Percentiles rank a stretch among this genome's conserved stretches.
These are phyloP conservation scores for Zaprionus kolodkinae DNA, from an alignment of 1,140 invertebrate species.

Conservation along the genomic window DNA sequence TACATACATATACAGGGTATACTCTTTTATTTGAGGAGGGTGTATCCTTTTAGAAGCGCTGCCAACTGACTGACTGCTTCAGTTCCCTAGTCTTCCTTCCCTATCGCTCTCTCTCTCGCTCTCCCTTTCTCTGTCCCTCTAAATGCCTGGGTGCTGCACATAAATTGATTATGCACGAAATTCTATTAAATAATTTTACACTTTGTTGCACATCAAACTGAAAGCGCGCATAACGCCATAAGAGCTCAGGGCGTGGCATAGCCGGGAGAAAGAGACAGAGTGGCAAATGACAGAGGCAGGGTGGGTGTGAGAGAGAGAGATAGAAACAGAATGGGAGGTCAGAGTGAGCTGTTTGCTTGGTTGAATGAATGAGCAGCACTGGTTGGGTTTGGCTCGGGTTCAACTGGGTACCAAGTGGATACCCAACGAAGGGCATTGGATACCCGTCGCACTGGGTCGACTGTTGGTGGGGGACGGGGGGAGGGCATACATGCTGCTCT, in stretches of 20 bases:
- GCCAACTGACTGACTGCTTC: conserved; percentile 21
- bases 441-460: background rate
- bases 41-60: conserved; percentile 51
- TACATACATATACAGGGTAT: background rate
- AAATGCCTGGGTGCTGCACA: conserved; percentile 69
- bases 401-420: conserved; percentile 8
- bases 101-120: background rate
- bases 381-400: conserved; percentile 26
- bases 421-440: background rate
- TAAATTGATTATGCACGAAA: conserved; percentile 83
- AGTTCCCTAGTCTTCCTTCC: background rate
- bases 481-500: conserved; percentile 2
- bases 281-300: conserved; percentile 19
- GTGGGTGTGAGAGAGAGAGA: conserved; percentile 40
- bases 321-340: conserved; percentile 11
- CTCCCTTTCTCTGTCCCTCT: conserved; percentile 17
- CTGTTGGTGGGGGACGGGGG: too few relatives aligned
- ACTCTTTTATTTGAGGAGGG: conserved; percentile 47
- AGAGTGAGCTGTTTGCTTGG: conserved; percentile 17
- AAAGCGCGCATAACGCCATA: conserved; percentile 73
- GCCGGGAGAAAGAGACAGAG: conserved; percentile 4
- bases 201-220: conserved; percentile 82
- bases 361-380: conserved; percentile 40
- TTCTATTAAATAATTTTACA: conserved; percentile 83
- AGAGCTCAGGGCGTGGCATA: conserved; percentile 41